Base-by-base conservation (phyloP, 2,797 vertebrate species). In the Podargus strigoides region DNA sequence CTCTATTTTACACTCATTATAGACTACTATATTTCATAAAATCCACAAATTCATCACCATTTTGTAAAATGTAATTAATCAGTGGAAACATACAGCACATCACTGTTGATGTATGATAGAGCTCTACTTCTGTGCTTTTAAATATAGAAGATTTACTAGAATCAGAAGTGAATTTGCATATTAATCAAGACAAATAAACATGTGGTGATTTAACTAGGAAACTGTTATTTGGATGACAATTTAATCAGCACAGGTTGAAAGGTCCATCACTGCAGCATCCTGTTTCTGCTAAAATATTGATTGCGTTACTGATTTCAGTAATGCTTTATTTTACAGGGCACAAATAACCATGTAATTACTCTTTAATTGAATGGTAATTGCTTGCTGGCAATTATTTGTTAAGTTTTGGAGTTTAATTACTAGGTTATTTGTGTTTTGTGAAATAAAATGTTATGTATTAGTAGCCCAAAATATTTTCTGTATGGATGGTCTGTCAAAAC, bases 331-430 rank as follows among this genome's bases (percentile, higher is more conserved):
- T 98, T 98, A 96, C 91, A 97, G 97, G 95, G 94, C 96, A 97
- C 96, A 97, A 97, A 97, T 97, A 98, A 97, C 95, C 96, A 96
- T 94, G 93, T 97, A 98, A 98, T 98, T 98, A 97, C 95, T 97
- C 95, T 97, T 97, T 98, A 98, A 98, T 97, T 98, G 96, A 97
- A 97, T 90, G 90, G 97, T 98, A 98, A 98, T 98, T 98, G 97
- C 95, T 97, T 95, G 95, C 96, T 97, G 94, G 96, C 91, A 97
- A 97, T 98, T 98, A 97, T 97, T 98, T 97, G 93, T 97, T 97
- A 94, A 95, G 75, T 96, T 97, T 95, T 95, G 96, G 94, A 73
- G 90, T 94, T 97, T 98, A 98, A 98, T 98, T 98, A 96, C 94
- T 90, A 96, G 83, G 67, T 97, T 97, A 97, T 97, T 98, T 96